These are phyloP conservation scores for Eupithecia tripunctaria DNA, from an alignment of 2,888 invertebrate species.

Conservation along the genomic window DNA sequence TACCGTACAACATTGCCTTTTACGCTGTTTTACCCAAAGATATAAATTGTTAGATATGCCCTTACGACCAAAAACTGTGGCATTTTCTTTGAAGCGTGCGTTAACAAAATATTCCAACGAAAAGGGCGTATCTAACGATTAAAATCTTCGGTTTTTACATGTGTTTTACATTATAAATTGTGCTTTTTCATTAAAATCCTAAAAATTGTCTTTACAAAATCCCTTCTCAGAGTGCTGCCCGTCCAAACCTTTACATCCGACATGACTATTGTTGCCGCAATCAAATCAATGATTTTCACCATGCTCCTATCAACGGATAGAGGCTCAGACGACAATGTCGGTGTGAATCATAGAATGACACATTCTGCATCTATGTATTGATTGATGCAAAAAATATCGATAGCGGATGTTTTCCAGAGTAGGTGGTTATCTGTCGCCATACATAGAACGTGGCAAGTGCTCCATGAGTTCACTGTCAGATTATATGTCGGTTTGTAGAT, in stretches of 20 bases:
- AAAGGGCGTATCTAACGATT: no score
- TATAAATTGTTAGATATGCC: no score
- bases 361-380: conserved; percentile 55
- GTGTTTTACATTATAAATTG: no score
- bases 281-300: not conserved
- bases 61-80: no score
- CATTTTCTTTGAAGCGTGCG: no score
- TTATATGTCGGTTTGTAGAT: not conserved
- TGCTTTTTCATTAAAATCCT: no score
- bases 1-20: no score
- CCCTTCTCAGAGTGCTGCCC: no score
- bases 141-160: no score
- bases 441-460: conserved; percentile 26
- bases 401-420: conserved; percentile 37
- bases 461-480: not conserved
- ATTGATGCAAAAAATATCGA: conserved; percentile 50
- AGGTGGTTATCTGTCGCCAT: conserved; percentile 18
- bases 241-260: not conserved
- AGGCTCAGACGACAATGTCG: conserved; percentile 52
- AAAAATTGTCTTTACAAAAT: no score
- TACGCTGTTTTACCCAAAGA: no score
- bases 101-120: no score
- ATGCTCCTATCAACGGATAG: conserved; percentile 25
- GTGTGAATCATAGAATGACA: conserved; percentile 69
- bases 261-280: not conserved